Conservation (phyloP, 1,140 invertebrate genomes). For the Metopolophium dirhodum region DNA sequence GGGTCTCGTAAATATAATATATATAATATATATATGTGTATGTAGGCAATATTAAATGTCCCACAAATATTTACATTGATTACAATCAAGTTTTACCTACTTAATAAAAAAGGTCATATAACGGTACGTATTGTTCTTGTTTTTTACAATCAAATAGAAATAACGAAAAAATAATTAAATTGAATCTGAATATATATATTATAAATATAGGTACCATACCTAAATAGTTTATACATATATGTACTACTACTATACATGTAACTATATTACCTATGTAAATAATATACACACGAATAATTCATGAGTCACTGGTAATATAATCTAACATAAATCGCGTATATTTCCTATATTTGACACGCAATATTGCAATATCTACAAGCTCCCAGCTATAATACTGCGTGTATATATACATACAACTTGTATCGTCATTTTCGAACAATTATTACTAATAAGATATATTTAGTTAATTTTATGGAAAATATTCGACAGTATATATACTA, state of each 20-base stretch:
- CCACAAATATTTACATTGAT: background rate
- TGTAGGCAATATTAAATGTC: background rate
- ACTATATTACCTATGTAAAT: background rate
- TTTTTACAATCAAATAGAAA: constrained; percentile 7
- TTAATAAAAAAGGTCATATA: constrained; percentile 10
- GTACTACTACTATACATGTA: background rate
- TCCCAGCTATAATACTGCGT: background rate
- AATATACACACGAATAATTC: background rate
- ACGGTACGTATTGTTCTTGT: constrained; percentile 1
- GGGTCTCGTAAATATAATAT: background rate
- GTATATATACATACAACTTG: background rate
- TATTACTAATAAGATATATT: background rate
- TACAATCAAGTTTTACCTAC: background rate
- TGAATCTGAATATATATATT: background rate
- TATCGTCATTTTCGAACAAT: background rate
- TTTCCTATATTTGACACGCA: background rate
- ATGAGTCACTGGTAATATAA: background rate
- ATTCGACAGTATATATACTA: background rate
- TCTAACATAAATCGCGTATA: background rate
- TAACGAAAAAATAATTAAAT: background rate
- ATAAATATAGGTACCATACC: background rate
- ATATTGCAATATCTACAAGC: background rate
- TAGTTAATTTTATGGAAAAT: background rate
- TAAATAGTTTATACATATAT: background rate
- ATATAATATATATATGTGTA: background rate